A percentile compares a stretch with the other conserved stretches of the same genome.
These are phyloP conservation scores for Tetheella fluctuosa DNA, from an alignment of 2,888 invertebrate species.

Conservation along the genomic window DNA sequence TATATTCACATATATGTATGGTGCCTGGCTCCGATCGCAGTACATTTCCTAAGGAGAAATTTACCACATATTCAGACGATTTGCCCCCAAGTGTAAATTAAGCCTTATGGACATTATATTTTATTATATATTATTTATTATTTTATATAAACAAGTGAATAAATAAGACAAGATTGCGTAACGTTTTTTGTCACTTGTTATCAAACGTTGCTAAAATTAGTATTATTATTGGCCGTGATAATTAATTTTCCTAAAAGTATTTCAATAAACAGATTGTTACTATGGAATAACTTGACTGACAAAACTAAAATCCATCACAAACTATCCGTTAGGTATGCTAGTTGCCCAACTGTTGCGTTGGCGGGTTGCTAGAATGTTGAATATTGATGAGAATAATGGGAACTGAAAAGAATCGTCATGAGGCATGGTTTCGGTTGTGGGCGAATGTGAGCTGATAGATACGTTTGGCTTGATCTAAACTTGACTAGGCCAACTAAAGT, in stretches of 20 bases:
- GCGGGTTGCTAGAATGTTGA: neutral
- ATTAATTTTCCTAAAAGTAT: neutral
- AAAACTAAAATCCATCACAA: neutral
- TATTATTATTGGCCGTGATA: neutral
- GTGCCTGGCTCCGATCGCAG: neutral
- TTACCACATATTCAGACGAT: neutral
- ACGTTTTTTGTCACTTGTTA: conserved; percentile 1
- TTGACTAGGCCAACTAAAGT: neutral
- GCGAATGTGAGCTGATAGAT: neutral
- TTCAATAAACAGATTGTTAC: neutral
- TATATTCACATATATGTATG: neutral
- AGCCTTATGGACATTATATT: neutral
- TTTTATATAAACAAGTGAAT: conserved; percentile 1
- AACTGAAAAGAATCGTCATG: neutral
- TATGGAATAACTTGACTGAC: neutral
- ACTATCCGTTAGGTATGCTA: neutral
- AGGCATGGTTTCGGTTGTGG: neutral
- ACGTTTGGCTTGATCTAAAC: neutral
- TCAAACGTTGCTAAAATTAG: neutral
- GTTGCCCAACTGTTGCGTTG: conserved; percentile 5
- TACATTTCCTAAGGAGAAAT: neutral
- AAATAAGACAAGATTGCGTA: conserved; percentile 8
- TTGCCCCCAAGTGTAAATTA: neutral
- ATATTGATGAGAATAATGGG: neutral
- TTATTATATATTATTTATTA: no score